Evolutionary conservation across 2,113 vertebrate genomes (phyloP).

Genomic region (Mastomys natalensis): DNA sequence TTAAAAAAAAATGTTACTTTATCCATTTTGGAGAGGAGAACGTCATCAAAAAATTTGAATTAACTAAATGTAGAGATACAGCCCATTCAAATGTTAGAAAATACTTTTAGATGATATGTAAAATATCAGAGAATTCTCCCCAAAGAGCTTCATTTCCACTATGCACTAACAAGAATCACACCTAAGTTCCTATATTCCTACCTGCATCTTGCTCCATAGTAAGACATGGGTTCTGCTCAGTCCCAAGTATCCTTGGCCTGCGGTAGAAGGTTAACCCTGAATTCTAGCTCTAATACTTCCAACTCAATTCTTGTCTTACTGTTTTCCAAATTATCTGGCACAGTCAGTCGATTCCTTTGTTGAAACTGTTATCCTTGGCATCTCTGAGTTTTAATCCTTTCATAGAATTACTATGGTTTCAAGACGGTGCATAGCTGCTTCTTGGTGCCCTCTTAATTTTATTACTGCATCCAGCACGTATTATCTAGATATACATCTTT

Average conservation of each 20-base stretch:
- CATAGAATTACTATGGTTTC: too few species aligned
- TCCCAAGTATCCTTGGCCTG: neutral
- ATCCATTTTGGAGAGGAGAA: neutral
- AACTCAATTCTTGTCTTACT: neutral
- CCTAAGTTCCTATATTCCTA: neutral
- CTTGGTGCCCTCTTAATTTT: neutral
- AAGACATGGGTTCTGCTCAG: neutral
- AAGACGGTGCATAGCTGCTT: neutral
- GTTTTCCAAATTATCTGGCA: neutral
- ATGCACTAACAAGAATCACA: neutral
- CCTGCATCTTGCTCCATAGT: neutral
- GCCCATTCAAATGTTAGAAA: neutral
- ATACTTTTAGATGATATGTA: neutral
- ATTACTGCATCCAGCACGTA: neutral
- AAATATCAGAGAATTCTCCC: neutral
- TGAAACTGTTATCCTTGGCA: neutral
- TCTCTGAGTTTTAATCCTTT: neutral
- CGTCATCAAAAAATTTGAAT: neutral
- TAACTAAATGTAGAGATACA: neutral
- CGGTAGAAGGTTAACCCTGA: neutral
- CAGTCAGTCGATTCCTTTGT: neutral
- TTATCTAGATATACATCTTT: neutral
- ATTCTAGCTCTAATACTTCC: neutral
- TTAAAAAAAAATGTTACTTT: neutral
- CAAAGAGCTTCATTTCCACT: neutral